Evolutionary conservation across 2,797 vertebrate species (phyloP), one percentile per base, ranked within the genome.

Genomic region (Rhadinocentrus ornatus): DNA sequence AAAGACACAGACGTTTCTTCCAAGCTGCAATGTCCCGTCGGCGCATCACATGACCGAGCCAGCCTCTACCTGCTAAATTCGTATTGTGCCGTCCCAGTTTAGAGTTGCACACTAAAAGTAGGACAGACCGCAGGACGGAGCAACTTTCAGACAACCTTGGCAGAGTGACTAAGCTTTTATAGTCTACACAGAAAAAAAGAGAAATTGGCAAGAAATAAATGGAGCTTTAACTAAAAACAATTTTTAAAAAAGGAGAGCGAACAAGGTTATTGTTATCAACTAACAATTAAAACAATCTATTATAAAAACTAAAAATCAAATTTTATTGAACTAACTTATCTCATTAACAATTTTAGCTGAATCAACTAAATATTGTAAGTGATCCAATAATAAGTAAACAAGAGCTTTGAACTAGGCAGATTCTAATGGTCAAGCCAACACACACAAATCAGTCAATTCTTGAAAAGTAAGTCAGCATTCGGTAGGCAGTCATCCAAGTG

Each of bases 71-170:
- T 78, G 83, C 82, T 89, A 77, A 73, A 85, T 83, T 71, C 4
- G 52, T 72, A 60, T 67, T 54, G 62, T 72, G 60, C 50, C 46
- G 67, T 79, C 88, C 88, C 80, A 86, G 64, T 85, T 91, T 78
- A 55, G 78, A 71, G 66, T 31, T 1, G 24, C 16, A 18, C 46
- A 4, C 57, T 70, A 62, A 55, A 88, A 84, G 73, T 84, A 75
- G 85, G 82, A 77, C 87, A 78, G 72, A 62, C 82, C 37, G 62
- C 73, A 65, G 85, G 81, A 81, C 65, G 9, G 70, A 78, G 75
- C 72, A 44, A 85, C 85, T 81, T 86, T 88, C 76, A 84, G 73
- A 82, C 83, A 82, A 89, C 90, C 89, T 91, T 88, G 80, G 68
- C 70, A 75, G 66, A 52, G 73, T 86, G 86, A 90, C 83, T 61